These are phyloP conservation scores for Synergus laeviventris DNA, from an alignment of 2,888 invertebrate species.

Conservation along the genomic window DNA sequence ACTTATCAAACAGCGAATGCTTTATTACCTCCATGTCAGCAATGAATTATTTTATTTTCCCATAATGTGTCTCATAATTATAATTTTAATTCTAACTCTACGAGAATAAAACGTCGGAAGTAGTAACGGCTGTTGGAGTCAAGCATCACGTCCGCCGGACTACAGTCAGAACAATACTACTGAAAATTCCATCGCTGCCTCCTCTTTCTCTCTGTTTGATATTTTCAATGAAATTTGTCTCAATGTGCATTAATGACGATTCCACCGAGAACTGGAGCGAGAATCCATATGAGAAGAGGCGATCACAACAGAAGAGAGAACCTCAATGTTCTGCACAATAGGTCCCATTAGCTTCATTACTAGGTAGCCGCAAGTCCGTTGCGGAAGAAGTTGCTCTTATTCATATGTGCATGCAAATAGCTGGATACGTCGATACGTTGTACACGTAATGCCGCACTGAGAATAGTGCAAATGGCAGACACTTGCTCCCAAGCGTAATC, in stretches of 20 bases:
- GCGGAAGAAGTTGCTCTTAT: slow-evolving; percentile 21
- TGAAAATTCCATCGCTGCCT: too few species aligned
- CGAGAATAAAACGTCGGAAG: not conserved
- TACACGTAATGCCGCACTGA: slow-evolving; percentile 11
- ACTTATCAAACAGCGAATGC: not conserved
- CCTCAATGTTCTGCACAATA: not conserved
- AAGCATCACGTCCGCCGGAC: not conserved
- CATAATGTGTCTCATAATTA: not conserved
- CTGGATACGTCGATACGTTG: not conserved
- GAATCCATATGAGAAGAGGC: too few species aligned
- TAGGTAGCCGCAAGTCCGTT: not conserved
- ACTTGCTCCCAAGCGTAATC: slow-evolving; percentile 34
- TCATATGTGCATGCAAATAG: slow-evolving; percentile 10
- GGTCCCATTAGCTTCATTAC: not conserved
- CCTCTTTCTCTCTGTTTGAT: too few species aligned
- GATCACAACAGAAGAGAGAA: not conserved
- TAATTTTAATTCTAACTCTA: not conserved
- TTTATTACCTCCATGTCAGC: not conserved
- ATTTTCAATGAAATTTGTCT: too few species aligned
- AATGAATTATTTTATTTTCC: not conserved
- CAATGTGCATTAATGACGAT: too few species aligned
- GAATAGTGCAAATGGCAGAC: slow-evolving; percentile 37
- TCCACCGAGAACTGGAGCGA: too few species aligned
- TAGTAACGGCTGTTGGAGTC: not conserved
- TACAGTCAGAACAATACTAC: too few species aligned